Evolutionary conservation across 2,113 vertebrate genomes (phyloP), one percentile per base, ranked within the genome.

Genomic region (Triplophysa tibetana): DNA sequence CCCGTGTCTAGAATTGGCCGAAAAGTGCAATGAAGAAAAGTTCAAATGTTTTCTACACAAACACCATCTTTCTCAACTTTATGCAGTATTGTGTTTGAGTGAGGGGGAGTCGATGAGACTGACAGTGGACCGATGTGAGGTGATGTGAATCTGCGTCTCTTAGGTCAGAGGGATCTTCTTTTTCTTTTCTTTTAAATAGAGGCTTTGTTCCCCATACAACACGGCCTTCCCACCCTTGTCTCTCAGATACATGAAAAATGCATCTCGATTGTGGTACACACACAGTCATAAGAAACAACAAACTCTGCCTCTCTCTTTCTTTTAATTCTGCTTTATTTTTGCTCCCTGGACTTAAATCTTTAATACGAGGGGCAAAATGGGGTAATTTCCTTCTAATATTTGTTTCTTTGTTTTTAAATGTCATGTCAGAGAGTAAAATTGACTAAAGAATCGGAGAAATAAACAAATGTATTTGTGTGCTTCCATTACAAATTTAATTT

Each of bases 401-500:
- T 43, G 54, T 58, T 14, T 21, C 56, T 67, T 75, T 33, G 43
- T 19, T 69, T 78, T 56, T 70, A 54, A 52, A 17, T 26, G 21
- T 65, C 70, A 16, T 33, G 79, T 80, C 66, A 56, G 66, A 63
- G 66, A 77, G 62, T 73, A 78, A 81, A 83, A 65, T 70, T 26
- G 43, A 77, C 29, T 45, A 50, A 66, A 77, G 54, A 73, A 76
- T 73, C 19, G 48, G 84, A 64, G 63, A 86, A 84, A 82, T 67
- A 84, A 86, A 85, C 9, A 83, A 52, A 52, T 84, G 62, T 87
- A 85, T 84, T 82, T 81, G 61, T 79, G 79, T 80, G 75, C 79
- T 86, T 87, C 75, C 79, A 79, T 61, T 82, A 67, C 80, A 87
- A 73, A 77, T 85, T 82, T 73, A 84, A 81, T 84, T 85, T 77